These are phyloP conservation scores for Rhea pennata DNA, from an alignment of 2,113 vertebrate genomes.

Conservation along the genomic window DNA sequence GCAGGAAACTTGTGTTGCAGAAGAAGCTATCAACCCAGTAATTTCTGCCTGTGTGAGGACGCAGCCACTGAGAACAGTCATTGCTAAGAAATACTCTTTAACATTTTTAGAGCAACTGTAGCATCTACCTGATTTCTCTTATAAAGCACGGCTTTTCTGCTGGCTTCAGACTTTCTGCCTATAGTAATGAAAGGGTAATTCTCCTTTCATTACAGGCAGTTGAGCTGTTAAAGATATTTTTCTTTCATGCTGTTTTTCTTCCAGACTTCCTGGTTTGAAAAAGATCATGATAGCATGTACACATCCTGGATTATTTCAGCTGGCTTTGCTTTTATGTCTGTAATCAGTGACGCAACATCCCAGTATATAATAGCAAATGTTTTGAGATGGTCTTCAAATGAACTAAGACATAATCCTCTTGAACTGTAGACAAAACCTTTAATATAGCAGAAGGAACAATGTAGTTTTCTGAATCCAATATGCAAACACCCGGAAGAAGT, in stretches of 20 bases:
- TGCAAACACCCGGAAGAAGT: not conserved
- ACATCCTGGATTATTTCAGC: not conserved
- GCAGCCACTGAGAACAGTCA: not conserved
- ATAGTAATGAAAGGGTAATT: not conserved
- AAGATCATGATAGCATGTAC: not conserved
- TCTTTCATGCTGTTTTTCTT: not conserved
- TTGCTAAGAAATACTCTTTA: not conserved
- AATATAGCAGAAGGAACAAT: not conserved
- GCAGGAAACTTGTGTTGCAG: constrained; percentile 27
- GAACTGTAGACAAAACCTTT: not conserved
- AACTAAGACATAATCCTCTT: not conserved
- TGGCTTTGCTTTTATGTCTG: not conserved
- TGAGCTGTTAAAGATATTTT: not conserved
- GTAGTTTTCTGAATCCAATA: not conserved
- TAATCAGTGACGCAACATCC: not conserved
- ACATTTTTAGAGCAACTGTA: not conserved
- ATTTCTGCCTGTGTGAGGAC: not conserved
- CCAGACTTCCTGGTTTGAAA: not conserved
- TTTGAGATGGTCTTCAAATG: not conserved
- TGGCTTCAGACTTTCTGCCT: not conserved
- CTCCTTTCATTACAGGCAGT: not conserved
- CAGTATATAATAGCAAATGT: not conserved
- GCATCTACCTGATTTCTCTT: not conserved
- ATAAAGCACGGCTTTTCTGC: not conserved
- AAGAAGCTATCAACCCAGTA: not conserved